These are phyloP conservation scores for Upupa epops DNA, from an alignment of 2,113 vertebrate species.

Conservation along the genomic window DNA sequence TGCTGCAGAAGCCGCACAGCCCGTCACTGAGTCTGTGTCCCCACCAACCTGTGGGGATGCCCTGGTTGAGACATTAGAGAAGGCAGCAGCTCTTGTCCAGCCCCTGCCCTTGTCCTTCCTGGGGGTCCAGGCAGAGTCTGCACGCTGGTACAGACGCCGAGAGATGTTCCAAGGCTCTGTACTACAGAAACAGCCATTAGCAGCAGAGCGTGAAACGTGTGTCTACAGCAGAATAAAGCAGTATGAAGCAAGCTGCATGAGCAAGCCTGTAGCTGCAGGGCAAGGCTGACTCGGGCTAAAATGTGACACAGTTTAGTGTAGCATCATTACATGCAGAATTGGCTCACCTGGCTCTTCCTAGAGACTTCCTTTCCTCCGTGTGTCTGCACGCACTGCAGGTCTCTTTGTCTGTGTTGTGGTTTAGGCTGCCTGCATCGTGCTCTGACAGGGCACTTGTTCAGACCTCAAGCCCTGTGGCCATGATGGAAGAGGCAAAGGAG, in stretches of 20 bases:
- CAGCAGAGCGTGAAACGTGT: neutral
- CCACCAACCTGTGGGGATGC: neutral
- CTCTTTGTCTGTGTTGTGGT: neutral
- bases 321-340: neutral
- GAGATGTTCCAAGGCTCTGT: neutral
- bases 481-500: neutral
- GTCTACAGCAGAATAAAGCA: neutral
- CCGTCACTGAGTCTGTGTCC: rapidly evolving
- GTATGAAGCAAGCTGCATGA: neutral
- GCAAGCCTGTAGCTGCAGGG: conserved; percentile 1
- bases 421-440: neutral
- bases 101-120: neutral
- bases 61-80: neutral
- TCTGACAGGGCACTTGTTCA: neutral
- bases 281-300: conserved; percentile 9
- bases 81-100: neutral
- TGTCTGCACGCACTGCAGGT: neutral
- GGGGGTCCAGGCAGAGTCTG: neutral
- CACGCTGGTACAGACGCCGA: rapidly evolving
- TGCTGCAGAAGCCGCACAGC: neutral
- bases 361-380: neutral
- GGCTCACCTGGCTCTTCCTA: neutral
- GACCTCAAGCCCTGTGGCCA: neutral
- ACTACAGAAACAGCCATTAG: neutral
- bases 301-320: neutral